Conservation (phyloP, 92 coral and sea anemone species). For the Umimayanthus kanabou region DNA sequence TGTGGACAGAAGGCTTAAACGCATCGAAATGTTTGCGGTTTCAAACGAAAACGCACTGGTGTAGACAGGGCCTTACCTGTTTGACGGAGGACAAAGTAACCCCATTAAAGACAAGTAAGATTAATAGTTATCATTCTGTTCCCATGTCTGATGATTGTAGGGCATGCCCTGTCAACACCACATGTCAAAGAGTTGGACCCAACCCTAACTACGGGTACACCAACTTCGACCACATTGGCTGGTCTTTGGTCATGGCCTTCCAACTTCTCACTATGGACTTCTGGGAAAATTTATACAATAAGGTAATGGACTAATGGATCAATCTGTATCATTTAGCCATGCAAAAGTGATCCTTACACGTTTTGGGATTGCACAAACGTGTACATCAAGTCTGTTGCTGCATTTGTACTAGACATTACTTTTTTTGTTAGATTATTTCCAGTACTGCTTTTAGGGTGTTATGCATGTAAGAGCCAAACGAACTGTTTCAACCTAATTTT, state of each 20-base stretch:
- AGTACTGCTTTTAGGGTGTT: no score
- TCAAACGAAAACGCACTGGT: no score
- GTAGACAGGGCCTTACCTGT: no score
- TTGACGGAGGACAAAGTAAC: no score
- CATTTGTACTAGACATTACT: background rate
- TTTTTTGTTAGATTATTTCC: no score
- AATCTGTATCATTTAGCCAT: background rate
- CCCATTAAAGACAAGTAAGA: no score
- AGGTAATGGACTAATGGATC: constrained; percentile 46
- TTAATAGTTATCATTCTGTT: background rate
- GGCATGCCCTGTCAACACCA: constrained; percentile 80
- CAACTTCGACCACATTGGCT: constrained; percentile 91
- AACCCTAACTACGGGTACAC: constrained; percentile 90
- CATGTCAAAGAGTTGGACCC: constrained; percentile 82
- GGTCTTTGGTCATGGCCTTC: constrained; percentile 92
- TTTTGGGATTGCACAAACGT: no score
- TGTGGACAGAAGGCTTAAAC: no score
- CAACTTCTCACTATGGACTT: constrained; percentile 96
- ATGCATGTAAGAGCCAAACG: no score
- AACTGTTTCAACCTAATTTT: no score
- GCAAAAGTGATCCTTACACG: no score
- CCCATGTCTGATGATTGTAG: constrained; percentile 30
- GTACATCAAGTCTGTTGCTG: background rate
- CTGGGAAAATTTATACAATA: constrained; percentile 94
- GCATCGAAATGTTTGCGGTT: no score